Conservation (phyloP, 2,113 vertebrate genomes). For the Drymodes brunneopygia region DNA sequence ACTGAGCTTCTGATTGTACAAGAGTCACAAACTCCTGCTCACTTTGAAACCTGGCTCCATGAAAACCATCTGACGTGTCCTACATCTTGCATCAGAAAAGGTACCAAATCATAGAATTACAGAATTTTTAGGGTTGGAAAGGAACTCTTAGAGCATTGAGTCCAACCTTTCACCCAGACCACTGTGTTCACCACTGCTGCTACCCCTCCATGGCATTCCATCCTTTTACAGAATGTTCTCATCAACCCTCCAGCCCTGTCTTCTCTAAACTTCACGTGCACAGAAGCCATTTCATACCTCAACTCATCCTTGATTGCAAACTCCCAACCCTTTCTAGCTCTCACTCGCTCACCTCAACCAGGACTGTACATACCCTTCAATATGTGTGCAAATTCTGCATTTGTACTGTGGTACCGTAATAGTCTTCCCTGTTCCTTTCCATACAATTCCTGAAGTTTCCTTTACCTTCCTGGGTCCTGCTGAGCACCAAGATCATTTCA, state of each 20-base stretch:
- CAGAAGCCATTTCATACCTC: neutral
- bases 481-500: neutral
- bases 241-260: neutral
- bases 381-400: neutral
- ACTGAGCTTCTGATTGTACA: neutral
- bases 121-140: neutral
- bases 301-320: neutral
- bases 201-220: neutral
- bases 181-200: neutral
- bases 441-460: neutral
- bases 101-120: neutral
- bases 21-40: neutral
- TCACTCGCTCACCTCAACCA: neutral
- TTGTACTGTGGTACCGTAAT: neutral
- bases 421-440: neutral
- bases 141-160: neutral
- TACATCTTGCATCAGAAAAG: neutral
- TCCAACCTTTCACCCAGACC: neutral
- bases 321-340: neutral
- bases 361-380: neutral
- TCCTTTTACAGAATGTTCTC: neutral
- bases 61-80: neutral
- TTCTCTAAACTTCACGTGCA: neutral
- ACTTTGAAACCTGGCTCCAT: neutral
- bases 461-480: neutral